These are phyloP conservation scores for Elephantulus edwardii DNA, from an alignment of 2,113 vertebrate genomes.

Conservation along the genomic window DNA sequence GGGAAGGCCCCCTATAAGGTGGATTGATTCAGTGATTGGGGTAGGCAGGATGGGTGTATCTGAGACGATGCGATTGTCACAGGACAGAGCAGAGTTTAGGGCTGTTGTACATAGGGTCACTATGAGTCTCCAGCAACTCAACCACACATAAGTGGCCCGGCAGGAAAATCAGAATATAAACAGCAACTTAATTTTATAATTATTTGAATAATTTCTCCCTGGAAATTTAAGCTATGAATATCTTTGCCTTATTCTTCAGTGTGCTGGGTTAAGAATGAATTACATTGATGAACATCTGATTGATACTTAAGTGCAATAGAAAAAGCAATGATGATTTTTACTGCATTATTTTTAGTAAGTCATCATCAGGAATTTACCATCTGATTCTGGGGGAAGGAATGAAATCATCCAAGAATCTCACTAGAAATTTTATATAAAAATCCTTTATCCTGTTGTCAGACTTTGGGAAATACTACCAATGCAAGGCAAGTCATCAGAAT, in stretches of 20 bases:
- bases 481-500: neutral
- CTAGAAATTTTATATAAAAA: constrained; percentile 11
- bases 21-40: no score
- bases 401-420: neutral
- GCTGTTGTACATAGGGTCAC: no score
- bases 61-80: no score
- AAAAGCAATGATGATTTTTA: constrained; percentile 31
- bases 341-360: neutral
- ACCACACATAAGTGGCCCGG: neutral
- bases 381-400: neutral
- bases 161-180: constrained; percentile 42
- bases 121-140: no score
- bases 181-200: constrained; percentile 38
- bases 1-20: no score
- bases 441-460: neutral
- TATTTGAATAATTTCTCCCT: constrained; percentile 29
- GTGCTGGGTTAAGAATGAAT: constrained; percentile 16
- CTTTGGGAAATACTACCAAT: neutral
- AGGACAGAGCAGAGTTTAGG: no score
- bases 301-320: constrained; percentile 18
- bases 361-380: constrained; percentile 5
- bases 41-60: no score
- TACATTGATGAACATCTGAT: constrained; percentile 9
- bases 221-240: constrained; percentile 36
- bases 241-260: constrained; percentile 14